phyloP scores from a whole-genome alignment of 2,797 vertebrate species.

The Sebastes glaucus region DNA sequence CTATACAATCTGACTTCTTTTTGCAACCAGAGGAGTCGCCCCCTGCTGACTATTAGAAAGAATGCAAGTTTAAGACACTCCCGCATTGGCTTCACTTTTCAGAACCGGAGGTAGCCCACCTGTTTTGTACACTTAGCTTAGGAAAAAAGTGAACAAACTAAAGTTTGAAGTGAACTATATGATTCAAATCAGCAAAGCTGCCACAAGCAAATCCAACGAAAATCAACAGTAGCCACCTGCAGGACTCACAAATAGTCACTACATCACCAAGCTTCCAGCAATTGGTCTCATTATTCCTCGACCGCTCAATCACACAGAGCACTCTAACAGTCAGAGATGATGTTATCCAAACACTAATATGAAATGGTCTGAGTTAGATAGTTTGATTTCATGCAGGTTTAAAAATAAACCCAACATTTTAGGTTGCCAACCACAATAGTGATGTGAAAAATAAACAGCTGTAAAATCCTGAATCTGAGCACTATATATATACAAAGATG shows the following conservation, averaged over 20 bases:
- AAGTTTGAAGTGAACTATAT: too few species aligned
- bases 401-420: conserved; percentile 9
- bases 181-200: not conserved
- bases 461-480: not conserved
- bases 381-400: not conserved
- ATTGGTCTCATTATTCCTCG: not conserved
- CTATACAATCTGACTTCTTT: too few species aligned
- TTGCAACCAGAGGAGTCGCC: too few species aligned
- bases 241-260: not conserved
- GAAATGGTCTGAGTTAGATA: not conserved
- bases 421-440: not conserved
- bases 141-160: too few species aligned
- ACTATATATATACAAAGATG: not conserved
- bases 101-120: too few species aligned
- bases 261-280: not conserved
- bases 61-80: too few species aligned
- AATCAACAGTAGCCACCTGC: not conserved
- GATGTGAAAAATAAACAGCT: conserved; percentile 14
- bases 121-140: too few species aligned
- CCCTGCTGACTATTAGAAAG: too few species aligned
- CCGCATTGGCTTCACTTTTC: too few species aligned
- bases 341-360: not conserved
- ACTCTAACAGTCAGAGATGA: not conserved
- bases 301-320: not conserved
- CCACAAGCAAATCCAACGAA: not conserved